phyloP scores from a whole-genome alignment of 2,888 invertebrate species.

The Oxyteleia sp. region DNA sequence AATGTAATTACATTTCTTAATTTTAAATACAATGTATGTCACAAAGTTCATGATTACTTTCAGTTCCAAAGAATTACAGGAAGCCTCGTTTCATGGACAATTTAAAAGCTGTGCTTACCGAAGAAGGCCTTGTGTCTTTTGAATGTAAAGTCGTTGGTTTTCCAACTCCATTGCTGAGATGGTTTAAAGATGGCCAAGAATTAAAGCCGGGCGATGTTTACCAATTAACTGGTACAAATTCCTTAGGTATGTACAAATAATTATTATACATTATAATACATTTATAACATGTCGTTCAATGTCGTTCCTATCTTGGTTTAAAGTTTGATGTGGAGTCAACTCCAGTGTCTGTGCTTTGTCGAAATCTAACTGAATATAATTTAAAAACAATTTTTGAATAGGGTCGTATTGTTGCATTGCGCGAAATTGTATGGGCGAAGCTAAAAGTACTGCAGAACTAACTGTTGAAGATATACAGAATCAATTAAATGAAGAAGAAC shows the following conservation, averaged over 20 bases:
- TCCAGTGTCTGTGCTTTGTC: too few relatives aligned
- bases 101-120: constrained; percentile 95
- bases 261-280: constrained; percentile 3
- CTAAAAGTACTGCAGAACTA: constrained; percentile 94
- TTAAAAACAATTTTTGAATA: too few relatives aligned
- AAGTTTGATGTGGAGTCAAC: too few relatives aligned
- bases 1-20: too few relatives aligned
- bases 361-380: too few relatives aligned
- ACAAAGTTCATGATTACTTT: constrained; percentile 76
- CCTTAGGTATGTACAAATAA: constrained; percentile 89
- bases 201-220: constrained; percentile 97
- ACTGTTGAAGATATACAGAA: constrained; percentile 97
- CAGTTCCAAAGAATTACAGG: constrained; percentile 96
- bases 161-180: constrained; percentile 94
- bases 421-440: constrained; percentile 96
- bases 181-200: constrained; percentile 98
- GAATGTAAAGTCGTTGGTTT: constrained; percentile 98
- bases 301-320: too few relatives aligned
- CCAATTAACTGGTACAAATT: constrained; percentile 96
- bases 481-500: constrained; percentile 95
- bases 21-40: background rate
- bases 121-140: constrained; percentile 96
- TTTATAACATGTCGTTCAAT: constrained; percentile 2
- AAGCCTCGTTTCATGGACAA: constrained; percentile 97
- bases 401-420: constrained; percentile 96